Conservation (phyloP, 1,140 invertebrate genomes). For the Schlechtendalia chinensis region DNA sequence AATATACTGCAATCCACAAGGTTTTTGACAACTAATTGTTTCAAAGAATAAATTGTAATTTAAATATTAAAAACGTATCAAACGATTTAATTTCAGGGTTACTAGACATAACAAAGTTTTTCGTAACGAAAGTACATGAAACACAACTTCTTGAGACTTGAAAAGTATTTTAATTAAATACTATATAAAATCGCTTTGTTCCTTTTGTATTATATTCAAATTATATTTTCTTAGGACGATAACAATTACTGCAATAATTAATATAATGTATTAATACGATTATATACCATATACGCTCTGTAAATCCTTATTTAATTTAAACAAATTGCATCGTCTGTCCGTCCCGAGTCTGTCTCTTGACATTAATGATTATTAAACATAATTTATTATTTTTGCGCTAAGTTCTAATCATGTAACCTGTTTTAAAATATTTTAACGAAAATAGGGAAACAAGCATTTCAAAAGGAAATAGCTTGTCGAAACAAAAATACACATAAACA, state of each 20-base stretch:
- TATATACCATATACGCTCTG: not conserved
- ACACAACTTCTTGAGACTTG: not conserved
- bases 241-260: not conserved
- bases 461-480: not conserved
- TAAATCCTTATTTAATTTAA: not conserved
- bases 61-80: not conserved
- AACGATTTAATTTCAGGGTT: not conserved
- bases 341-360: not conserved
- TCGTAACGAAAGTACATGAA: not conserved
- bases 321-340: not conserved
- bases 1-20: no score
- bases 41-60: not conserved
- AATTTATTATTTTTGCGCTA: not conserved
- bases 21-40: not conserved
- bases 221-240: not conserved
- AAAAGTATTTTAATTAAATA: conserved; percentile 7
- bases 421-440: no score
- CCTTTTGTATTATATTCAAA: conserved; percentile 4
- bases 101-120: not conserved
- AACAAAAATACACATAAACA: no score
- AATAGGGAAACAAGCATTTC: not conserved
- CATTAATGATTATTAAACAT: not conserved
- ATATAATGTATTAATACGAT: not conserved
- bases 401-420: not conserved
- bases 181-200: not conserved